Evolutionary conservation across 1,140 invertebrate genomes (phyloP).

Genomic region (Hypothenemus hampei): DNA sequence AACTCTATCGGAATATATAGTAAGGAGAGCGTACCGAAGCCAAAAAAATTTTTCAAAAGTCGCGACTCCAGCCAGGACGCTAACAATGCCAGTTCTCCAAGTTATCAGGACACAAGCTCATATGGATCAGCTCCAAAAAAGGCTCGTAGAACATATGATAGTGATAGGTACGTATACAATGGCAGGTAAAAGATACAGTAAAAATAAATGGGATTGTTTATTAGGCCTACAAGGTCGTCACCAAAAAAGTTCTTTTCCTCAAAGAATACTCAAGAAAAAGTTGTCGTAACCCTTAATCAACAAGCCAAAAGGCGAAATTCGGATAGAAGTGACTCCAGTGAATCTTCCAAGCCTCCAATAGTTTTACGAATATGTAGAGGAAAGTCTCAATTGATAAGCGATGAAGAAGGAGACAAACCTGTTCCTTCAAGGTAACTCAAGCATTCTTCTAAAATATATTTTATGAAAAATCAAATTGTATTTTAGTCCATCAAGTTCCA

Average conservation of each 20-base stretch:
- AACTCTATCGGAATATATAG: conserved; percentile 5
- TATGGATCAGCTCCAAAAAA: conserved; percentile 18
- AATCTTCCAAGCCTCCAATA: conserved; percentile 57
- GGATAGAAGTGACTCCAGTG: conserved; percentile 44
- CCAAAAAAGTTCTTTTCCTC: conserved; percentile 40
- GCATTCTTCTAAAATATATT: too few species aligned
- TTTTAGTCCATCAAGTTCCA: conserved; percentile 17
- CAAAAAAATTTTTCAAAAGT: conserved; percentile 89
- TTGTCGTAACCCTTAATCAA: not conserved
- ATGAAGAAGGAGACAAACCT: conserved; percentile 40
- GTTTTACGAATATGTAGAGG: conserved; percentile 63
- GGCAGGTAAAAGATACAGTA: not conserved
- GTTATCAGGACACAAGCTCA: conserved; percentile 22
- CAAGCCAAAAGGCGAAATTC: conserved; percentile 39
- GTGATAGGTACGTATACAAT: conserved; percentile 17
- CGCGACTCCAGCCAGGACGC: conserved; percentile 60
- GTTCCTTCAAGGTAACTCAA: too few species aligned
- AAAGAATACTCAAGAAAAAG: conserved; percentile 35
- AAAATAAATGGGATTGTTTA: not conserved
- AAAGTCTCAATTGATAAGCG: conserved; percentile 53
- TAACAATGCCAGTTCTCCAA: conserved; percentile 35
- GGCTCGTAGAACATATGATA: conserved; percentile 24
- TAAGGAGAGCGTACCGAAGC: conserved; percentile 51
- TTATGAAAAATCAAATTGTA: too few species aligned
- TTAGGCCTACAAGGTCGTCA: conserved; percentile 26